Evolutionary conservation across 2,113 vertebrate species (phyloP).

Genomic region (Pholis gunnellus): DNA sequence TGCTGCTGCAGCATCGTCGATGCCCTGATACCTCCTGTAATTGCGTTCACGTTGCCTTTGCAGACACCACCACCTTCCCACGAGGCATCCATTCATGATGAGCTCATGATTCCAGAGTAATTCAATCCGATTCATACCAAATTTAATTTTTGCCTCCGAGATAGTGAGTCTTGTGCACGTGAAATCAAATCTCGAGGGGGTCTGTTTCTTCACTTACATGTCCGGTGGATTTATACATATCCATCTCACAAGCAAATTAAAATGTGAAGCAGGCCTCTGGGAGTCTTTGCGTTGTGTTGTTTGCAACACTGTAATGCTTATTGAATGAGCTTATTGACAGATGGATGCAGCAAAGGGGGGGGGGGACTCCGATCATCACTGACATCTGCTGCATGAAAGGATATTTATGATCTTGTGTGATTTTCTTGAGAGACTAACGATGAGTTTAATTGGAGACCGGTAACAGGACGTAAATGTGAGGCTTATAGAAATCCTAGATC

Average conservation of each 20-base stretch:
- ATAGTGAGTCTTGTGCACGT: slow-evolving; percentile 71
- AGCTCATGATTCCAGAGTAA: slow-evolving; percentile 66
- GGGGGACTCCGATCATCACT: slow-evolving; percentile 15
- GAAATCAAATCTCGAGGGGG: slow-evolving; percentile 74
- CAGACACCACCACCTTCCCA: slow-evolving; percentile 59
- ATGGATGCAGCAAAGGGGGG: slow-evolving; percentile 7
- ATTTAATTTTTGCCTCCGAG: slow-evolving; percentile 60
- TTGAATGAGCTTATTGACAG: slow-evolving; percentile 58
- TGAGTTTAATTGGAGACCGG: neutral
- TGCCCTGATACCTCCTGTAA: slow-evolving; percentile 39
- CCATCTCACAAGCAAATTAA: slow-evolving; percentile 46
- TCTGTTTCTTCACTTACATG: slow-evolving; percentile 76
- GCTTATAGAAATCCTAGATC: slow-evolving; percentile 4
- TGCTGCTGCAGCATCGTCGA: slow-evolving; percentile 45
- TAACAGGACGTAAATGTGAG: slow-evolving; percentile 31
- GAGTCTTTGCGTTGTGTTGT: slow-evolving; percentile 53
- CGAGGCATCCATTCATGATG: slow-evolving; percentile 59
- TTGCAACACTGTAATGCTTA: slow-evolving; percentile 49
- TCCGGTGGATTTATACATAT: slow-evolving; percentile 68
- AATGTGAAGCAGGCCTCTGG: slow-evolving; percentile 65
- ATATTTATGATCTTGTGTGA: slow-evolving; percentile 4
- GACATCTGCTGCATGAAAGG: slow-evolving; percentile 30
- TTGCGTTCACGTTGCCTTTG: slow-evolving; percentile 46
- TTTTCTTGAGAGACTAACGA: neutral
- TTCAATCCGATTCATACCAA: slow-evolving; percentile 68